Conservation (phyloP, 2,797 vertebrate genomes). For the Huso huso region DNA sequence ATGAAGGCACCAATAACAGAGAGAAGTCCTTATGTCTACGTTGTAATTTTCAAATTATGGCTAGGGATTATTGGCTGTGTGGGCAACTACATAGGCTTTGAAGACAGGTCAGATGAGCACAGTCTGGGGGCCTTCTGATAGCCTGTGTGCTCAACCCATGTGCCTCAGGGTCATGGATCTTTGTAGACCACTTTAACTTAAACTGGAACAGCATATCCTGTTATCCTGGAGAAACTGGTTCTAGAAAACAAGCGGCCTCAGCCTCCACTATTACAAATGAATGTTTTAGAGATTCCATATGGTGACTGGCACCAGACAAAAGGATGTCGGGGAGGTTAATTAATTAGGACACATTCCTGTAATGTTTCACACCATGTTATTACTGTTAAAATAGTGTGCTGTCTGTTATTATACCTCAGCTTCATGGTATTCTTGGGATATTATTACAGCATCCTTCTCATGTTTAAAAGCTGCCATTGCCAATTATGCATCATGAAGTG, state of each 20-base stretch:
- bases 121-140: constrained; percentile 16
- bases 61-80: constrained; percentile 29
- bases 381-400: constrained; percentile 47
- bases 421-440: constrained; percentile 20
- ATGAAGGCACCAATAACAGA: constrained; percentile 27
- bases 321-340: constrained; percentile 59
- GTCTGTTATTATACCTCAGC: constrained; percentile 50
- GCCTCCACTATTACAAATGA: constrained; percentile 48
- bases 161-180: constrained; percentile 23
- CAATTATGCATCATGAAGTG: constrained; percentile 17
- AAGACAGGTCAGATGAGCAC: constrained; percentile 19
- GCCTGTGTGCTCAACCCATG: constrained; percentile 18
- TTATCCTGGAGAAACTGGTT: constrained; percentile 45
- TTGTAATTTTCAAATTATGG: constrained; percentile 29
- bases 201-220: constrained; percentile 48
- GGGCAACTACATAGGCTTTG: constrained; percentile 29
- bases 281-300: constrained; percentile 76
- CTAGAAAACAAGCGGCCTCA: constrained; percentile 50
- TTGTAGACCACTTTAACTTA: constrained; percentile 44
- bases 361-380: constrained; percentile 52
- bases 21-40: constrained; percentile 16
- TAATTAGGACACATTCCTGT: constrained; percentile 55
- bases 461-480: constrained; percentile 28
- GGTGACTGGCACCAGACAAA: constrained; percentile 62
- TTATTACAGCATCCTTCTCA: constrained; percentile 18